Conservation (phyloP, 2,888 invertebrate genomes). For the Caenorhabditis sp. region DNA sequence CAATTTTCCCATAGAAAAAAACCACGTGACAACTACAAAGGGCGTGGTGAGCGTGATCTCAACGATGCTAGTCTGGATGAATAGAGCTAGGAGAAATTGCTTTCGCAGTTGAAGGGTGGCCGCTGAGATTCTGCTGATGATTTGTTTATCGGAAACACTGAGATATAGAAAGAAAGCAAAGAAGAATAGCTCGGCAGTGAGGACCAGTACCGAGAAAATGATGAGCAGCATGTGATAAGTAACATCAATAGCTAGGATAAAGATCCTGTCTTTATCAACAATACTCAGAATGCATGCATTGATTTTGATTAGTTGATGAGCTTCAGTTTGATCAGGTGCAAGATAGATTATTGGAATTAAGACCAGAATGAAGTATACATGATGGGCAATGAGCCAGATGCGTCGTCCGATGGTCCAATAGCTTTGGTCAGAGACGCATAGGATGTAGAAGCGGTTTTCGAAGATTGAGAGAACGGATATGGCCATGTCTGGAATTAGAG, state of each 20-base stretch:
- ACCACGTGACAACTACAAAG: background rate
- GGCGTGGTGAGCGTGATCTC: background rate
- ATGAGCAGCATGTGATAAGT: no score
- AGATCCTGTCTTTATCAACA: no score
- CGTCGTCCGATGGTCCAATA: background rate
- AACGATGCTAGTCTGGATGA: background rate
- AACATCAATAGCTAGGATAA: no score
- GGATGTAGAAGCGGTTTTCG: slow-evolving; percentile 9
- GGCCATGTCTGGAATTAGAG: background rate
- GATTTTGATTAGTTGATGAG: no score
- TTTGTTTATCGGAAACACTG: background rate
- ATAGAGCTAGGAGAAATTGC: background rate
- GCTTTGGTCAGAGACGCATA: background rate
- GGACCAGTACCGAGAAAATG: no score
- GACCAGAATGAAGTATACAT: background rate
- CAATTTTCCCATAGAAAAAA: no score
- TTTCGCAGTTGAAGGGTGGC: background rate
- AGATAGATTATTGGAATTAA: no score
- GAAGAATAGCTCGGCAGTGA: background rate
- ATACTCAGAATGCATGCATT: no score
- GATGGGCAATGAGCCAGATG: background rate
- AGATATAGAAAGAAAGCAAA: background rate
- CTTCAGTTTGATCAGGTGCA: no score
- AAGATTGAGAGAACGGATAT: background rate
- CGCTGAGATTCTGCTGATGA: background rate